Evolutionary conservation across 2,888 invertebrate species (phyloP).

Genomic region (Oscheius sp.): DNA sequence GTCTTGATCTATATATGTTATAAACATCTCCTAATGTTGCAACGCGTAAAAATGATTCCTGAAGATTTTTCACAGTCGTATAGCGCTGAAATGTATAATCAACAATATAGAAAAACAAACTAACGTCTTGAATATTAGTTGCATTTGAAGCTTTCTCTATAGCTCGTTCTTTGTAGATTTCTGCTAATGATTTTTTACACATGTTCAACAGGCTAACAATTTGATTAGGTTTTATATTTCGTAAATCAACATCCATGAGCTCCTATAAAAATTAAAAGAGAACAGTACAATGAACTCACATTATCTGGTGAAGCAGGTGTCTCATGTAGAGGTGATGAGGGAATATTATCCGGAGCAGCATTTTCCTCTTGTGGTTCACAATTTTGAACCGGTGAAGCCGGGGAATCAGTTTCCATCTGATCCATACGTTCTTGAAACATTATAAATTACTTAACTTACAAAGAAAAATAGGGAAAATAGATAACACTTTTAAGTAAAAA

Average conservation of each 20-base stretch:
- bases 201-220: background rate
- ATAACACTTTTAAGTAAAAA: no score
- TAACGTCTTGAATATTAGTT: slow-evolving; percentile 8
- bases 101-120: background rate
- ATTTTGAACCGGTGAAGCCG: background rate
- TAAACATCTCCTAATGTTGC: slow-evolving; percentile 15
- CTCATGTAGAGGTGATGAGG: slow-evolving; percentile 1
- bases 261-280: background rate
- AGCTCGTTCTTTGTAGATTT: background rate
- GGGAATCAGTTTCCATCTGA: background rate
- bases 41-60: background rate
- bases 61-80: background rate
- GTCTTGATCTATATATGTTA: slow-evolving; percentile 18
- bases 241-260: background rate
- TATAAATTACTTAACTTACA: no score
- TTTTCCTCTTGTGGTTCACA: background rate
- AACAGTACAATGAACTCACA: background rate
- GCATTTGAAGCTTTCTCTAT: background rate
- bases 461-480: no score
- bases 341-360: no score
- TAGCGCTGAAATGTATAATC: slow-evolving; percentile 9
- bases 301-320: background rate
- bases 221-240: background rate
- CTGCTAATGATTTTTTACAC: background rate
- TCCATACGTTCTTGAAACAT: no score